phyloP scores from a whole-genome alignment of 2,888 invertebrate species.

The Didymodactylos carnosus region DNA sequence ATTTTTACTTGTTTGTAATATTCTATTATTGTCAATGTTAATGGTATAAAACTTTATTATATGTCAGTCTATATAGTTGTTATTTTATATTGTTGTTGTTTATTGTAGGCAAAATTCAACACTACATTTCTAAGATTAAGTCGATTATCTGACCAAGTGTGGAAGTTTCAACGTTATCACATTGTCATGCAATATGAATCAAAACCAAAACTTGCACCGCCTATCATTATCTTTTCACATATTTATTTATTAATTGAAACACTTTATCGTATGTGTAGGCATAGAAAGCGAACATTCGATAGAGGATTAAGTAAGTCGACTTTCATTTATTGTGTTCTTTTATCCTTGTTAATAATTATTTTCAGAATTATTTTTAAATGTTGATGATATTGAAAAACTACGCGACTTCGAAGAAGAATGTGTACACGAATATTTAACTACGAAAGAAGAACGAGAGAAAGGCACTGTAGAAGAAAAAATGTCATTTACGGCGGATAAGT shows the following conservation, averaged over 20 bases:
- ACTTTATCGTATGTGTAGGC: conserved; percentile 1
- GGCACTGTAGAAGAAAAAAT: not conserved
- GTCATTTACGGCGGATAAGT: not conserved
- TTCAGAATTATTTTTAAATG: conserved; percentile 75
- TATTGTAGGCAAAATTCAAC: not conserved
- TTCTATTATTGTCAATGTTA: not conserved
- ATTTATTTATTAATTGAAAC: conserved; percentile 4
- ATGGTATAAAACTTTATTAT: no score
- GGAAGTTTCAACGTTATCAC: conserved; percentile 92
- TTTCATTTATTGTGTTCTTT: no score
- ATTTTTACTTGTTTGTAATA: not conserved
- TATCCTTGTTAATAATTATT: no score
- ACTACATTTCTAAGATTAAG: not conserved
- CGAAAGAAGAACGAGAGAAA: not conserved
- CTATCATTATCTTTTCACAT: conserved; percentile 54
- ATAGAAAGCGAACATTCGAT: conserved; percentile 7
- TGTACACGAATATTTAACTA: conserved; percentile 36
- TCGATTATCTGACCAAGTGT: conserved; percentile 40
- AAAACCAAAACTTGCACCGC: conserved; percentile 83
- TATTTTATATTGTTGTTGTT: no score
- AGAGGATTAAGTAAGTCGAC: conserved; percentile 28
- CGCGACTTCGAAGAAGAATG: conserved; percentile 97
- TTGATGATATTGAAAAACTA: conserved; percentile 72
- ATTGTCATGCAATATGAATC: conserved; percentile 89
- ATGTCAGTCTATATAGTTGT: no score